Percentiles rank a stretch among this genome's conserved stretches.
These are phyloP conservation scores for Eupithecia subfuscata DNA, from an alignment of 2,888 invertebrate genomes.

Conservation along the genomic window DNA sequence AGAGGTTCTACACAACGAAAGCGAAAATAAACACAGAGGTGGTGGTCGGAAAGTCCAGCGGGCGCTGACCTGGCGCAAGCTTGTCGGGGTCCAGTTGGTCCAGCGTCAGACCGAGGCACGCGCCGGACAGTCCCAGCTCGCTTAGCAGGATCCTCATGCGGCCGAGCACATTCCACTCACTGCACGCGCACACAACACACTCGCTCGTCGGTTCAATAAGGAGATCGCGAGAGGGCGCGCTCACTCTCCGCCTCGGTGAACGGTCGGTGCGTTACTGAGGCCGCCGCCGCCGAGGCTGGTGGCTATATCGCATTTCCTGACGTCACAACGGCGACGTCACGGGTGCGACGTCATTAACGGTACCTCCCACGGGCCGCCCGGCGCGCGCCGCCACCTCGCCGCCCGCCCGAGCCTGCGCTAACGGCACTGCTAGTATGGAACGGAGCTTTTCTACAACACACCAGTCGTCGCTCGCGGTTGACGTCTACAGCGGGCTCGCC, in stretches of 20 bases:
- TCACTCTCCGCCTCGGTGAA: slow-evolving; percentile 74
- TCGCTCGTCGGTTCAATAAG: slow-evolving; percentile 65
- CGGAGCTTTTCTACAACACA: slow-evolving; percentile 73
- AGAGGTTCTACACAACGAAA: slow-evolving; percentile 83
- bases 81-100: slow-evolving; percentile 81
- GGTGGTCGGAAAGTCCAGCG: slow-evolving; percentile 74
- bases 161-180: slow-evolving; percentile 83
- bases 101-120: slow-evolving; percentile 83
- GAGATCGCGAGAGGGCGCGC: slow-evolving; percentile 70
- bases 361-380: slow-evolving; percentile 83
- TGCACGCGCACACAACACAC: slow-evolving; percentile 83
- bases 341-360: slow-evolving; percentile 81
- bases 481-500: slow-evolving; percentile 16
- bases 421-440: slow-evolving; percentile 81
- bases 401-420: slow-evolving; percentile 83
- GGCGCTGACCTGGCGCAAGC: slow-evolving; percentile 84
- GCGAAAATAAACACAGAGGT: slow-evolving; percentile 83
- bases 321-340: slow-evolving; percentile 81
- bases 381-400: slow-evolving; percentile 69
- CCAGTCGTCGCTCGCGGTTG: slow-evolving; percentile 47
- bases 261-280: slow-evolving; percentile 84
- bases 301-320: slow-evolving; percentile 83
- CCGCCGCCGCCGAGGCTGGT: slow-evolving; percentile 81
- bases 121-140: slow-evolving; percentile 83
- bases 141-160: slow-evolving; percentile 85